A percentile compares a stretch with the other conserved stretches of the same genome.
Evolutionary conservation across 2,113 vertebrate genomes (phyloP).

Genomic region (Mus musculus): GRCm39 chr6:70767001-70767500

Average conservation of each 20-base stretch:
- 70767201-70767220: background rate
- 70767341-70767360: background rate
- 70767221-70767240: background rate
- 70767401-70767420: background rate
- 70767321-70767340: background rate
- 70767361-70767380: background rate
- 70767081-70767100: conserved; percentile 16
- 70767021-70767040: background rate
- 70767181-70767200: background rate
- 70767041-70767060: background rate
- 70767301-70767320: background rate
- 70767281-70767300: background rate
- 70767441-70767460: background rate
- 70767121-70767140: background rate
- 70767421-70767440: background rate
- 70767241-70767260: background rate
- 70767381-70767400: background rate
- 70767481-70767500: background rate
- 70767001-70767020: background rate
- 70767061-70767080: background rate
- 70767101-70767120: background rate
- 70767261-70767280: background rate
- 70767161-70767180: background rate
- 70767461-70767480: background rate
- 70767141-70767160: background rate